These are phyloP conservation scores for Mesoligia furuncula DNA, from an alignment of 2,888 invertebrate genomes.

Conservation along the genomic window DNA sequence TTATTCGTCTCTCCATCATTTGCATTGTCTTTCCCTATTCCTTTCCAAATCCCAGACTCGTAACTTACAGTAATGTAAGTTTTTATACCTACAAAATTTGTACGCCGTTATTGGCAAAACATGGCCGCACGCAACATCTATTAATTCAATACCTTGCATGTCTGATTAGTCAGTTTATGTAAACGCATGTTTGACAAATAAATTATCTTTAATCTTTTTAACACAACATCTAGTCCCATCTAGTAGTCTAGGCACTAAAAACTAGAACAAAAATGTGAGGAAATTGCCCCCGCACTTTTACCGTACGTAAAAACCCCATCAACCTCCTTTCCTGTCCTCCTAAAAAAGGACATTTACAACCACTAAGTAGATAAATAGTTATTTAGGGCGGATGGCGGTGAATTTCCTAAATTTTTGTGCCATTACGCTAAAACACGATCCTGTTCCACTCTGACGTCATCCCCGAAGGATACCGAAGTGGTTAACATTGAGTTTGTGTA, in stretches of 20 bases:
- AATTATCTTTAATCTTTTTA: too few species aligned
- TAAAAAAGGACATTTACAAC: constrained; percentile 44
- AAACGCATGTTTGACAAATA: too few species aligned
- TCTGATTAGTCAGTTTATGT: too few species aligned
- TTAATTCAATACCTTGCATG: too few species aligned
- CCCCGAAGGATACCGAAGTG: constrained; percentile 52
- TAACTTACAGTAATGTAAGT: too few species aligned
- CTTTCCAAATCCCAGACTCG: too few species aligned
- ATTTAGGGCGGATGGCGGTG: constrained; percentile 36
- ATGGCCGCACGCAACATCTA: too few species aligned
- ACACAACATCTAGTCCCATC: too few species aligned
- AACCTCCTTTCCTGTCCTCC: constrained; percentile 21
- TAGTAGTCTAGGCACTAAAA: not conserved
- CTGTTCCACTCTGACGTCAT: constrained; percentile 59
- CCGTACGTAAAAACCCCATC: constrained; percentile 22
- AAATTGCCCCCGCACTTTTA: not conserved
- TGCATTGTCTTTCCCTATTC: too few species aligned
- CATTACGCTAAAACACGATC: constrained; percentile 61
- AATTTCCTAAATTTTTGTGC: constrained; percentile 60
- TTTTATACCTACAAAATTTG: too few species aligned
- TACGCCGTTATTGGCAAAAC: too few species aligned
- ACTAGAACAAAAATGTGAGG: not conserved
- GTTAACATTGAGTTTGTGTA: constrained; percentile 60
- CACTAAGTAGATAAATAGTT: constrained; percentile 35
- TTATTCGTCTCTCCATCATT: too few species aligned